These are phyloP conservation scores for Eupithecia abbreviata DNA, from an alignment of 2,888 invertebrate species.

Conservation along the genomic window DNA sequence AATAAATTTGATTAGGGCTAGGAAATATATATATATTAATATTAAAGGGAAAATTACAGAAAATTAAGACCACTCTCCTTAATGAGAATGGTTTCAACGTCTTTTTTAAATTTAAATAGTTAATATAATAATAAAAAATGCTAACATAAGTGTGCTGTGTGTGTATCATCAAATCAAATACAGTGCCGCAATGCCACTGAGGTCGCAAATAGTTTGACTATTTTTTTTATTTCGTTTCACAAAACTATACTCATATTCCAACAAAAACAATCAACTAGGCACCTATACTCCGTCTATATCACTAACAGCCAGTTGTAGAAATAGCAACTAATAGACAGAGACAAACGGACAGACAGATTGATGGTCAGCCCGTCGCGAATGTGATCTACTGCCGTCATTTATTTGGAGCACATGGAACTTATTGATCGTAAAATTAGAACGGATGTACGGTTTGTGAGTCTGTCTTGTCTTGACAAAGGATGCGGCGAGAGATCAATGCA, in stretches of 20 bases:
- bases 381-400: constrained; percentile 51
- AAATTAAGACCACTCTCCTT: too few relatives aligned
- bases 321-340: constrained; percentile 48
- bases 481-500: not conserved
- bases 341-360: constrained; percentile 50
- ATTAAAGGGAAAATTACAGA: too few relatives aligned
- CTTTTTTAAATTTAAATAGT: too few relatives aligned
- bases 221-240: not conserved
- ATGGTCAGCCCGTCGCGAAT: constrained; percentile 45
- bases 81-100: too few relatives aligned
- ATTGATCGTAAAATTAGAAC: constrained; percentile 46
- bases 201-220: not conserved
- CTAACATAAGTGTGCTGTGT: not conserved
- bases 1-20: too few relatives aligned
- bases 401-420: constrained; percentile 34
- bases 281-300: not conserved
- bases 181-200: not conserved
- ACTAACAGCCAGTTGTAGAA: constrained; percentile 31
- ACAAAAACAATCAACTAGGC: not conserved
- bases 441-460: constrained; percentile 15
- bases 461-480: not conserved
- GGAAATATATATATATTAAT: too few relatives aligned
- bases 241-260: not conserved
- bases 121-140: too few relatives aligned
- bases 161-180: not conserved